phyloP scores from a whole-genome alignment of 2,113 vertebrate species.

The Podiceps cristatus region DNA sequence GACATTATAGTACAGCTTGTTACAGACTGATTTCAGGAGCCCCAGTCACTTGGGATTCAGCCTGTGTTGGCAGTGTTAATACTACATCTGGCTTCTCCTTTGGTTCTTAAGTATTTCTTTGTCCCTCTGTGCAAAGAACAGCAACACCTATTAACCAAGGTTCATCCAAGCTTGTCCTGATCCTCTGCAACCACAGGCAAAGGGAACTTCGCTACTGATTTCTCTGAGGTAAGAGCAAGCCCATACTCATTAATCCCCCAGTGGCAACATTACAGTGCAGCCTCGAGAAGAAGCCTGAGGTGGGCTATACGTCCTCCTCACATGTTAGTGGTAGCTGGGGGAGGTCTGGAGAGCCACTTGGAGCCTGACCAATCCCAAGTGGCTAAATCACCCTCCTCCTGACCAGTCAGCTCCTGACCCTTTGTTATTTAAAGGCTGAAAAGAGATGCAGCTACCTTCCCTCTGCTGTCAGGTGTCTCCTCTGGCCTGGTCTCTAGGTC shows the following conservation, averaged over 20 bases:
- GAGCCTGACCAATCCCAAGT: background rate
- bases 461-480: background rate
- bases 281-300: background rate
- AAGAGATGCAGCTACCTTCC: accelerated
- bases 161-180: background rate
- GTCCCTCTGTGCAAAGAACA: background rate
- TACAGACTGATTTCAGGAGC: background rate
- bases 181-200: background rate
- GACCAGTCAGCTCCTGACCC: background rate
- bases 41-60: background rate
- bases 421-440: background rate
- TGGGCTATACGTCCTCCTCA: accelerated
- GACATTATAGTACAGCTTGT: background rate
- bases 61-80: background rate
- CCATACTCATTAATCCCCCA: background rate
- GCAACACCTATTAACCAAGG: background rate
- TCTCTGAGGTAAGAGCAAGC: background rate
- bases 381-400: background rate
- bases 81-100: background rate
- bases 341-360: background rate
- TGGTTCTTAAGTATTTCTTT: background rate
- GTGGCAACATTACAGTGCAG: background rate
- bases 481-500: accelerated
- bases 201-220: background rate
- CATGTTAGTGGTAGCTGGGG: accelerated